Base-by-base conservation (phyloP, 1,140 invertebrate species). In the Lethocerus indicus region DNA sequence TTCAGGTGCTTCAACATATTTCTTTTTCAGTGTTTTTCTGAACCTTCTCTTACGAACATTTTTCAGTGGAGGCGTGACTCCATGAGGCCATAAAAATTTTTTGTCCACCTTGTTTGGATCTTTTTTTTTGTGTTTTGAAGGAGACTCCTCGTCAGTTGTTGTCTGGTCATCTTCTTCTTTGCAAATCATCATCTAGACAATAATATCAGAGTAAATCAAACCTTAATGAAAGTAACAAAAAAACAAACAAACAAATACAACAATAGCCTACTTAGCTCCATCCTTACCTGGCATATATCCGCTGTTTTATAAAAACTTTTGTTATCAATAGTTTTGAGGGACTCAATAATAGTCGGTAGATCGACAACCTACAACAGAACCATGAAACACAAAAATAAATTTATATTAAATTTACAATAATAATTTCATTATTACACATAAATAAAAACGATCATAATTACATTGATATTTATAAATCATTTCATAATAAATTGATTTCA, bases 301-400 rank as follows among this genome's bases (percentile, higher is more conserved):
- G 91, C 91, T 14, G 90, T 92, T 72, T 97, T 97, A 61, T 97
- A 97, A 58, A 97, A 92, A 60, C 83, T 93, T 66, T 95, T 97
- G 49, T 76, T 81, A 59, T 98, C 93, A 48, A 95, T 91, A 9
- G 91, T 96, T 71, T 98, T 98, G 14, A 89, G 68, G 5, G 87
- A 87, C 67, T 97, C 93, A 25, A 94, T 78, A 4, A 97, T 77
- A 23, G 87, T 89, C 2, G 93, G 93, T 16, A 97, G 64, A 68
- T 98, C 93, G 1, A 95, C 77, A 40, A 96, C 64, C 77, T 79
- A 57, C 40, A 66, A 62, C 42, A 42, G 14, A 28, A 43, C 23
- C 27, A 13, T 41, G 28, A 20, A 27, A 27, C 26, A 32, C n/a
- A 36, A 26, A 28, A 32, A 29, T 7, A 18, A 47, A 36, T 36